phyloP scores from a whole-genome alignment of 1,140 invertebrate species.

The Camponotus pennsylvanicus region DNA sequence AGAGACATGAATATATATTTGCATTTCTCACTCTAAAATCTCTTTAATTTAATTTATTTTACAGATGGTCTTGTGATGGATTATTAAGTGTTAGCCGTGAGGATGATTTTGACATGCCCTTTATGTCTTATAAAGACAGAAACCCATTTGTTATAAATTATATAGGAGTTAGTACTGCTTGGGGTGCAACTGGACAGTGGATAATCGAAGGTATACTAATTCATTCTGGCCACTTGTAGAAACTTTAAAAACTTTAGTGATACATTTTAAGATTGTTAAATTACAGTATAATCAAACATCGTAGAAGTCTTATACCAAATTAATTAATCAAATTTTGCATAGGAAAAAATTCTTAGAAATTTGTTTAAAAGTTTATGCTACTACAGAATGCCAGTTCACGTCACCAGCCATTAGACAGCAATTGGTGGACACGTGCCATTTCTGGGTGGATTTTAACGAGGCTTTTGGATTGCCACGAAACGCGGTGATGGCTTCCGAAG shows the following conservation, averaged over 20 bases:
- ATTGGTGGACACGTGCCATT: constrained; percentile 74
- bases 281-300: not conserved
- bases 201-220: constrained; percentile 72
- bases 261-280: not conserved
- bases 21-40: not conserved
- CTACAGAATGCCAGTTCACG: constrained; percentile 72
- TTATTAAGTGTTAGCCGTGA: constrained; percentile 72
- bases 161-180: constrained; percentile 79
- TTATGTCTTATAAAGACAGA: constrained; percentile 76
- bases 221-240: not conserved
- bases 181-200: constrained; percentile 79
- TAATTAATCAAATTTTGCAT: not conserved
- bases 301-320: not conserved
- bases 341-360: not conserved
- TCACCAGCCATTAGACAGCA: constrained; percentile 75
- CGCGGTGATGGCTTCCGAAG: constrained; percentile 74
- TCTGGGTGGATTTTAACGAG: constrained; percentile 78
- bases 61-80: constrained; percentile 79
- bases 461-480: constrained; percentile 73
- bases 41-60: constrained; percentile 7
- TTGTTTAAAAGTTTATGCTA: not conserved
- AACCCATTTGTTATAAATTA: constrained; percentile 81
- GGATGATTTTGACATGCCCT: constrained; percentile 54
- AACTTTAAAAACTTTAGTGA: too few relatives aligned
- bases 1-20: not conserved